These are phyloP conservation scores for Rotaria socialis DNA, from an alignment of 2,888 invertebrate genomes.

Conservation along the genomic window DNA sequence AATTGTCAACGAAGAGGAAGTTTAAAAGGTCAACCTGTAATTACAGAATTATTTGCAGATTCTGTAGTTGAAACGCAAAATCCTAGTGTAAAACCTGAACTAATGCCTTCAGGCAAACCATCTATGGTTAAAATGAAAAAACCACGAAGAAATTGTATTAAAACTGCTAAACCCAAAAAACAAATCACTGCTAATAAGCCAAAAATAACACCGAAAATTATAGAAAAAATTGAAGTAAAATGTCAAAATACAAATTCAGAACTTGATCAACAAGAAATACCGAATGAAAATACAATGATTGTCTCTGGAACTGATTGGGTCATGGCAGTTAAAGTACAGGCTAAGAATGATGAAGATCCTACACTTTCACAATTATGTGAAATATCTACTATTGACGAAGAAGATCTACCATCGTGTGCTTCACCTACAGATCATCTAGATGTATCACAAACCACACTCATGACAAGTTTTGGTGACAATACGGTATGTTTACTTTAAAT, in stretches of 20 bases:
- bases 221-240: not conserved
- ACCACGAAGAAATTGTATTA: not conserved
- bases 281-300: no score
- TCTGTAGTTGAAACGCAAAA: not conserved
- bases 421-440: not conserved
- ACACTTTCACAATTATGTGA: not conserved
- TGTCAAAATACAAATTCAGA: not conserved
- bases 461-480: not conserved
- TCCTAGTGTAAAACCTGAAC: not conserved
- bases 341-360: not conserved
- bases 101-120: not conserved
- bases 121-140: not conserved
- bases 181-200: not conserved
- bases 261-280: not conserved
- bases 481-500: not conserved
- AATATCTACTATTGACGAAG: not conserved
- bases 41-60: not conserved
- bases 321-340: not conserved
- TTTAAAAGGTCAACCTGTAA: not conserved
- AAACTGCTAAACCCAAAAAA: not conserved
- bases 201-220: not conserved
- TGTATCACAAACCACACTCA: not conserved
- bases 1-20: not conserved
- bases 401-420: not conserved
- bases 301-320: not conserved